Evolutionary conservation across 2,797 vertebrate genomes (phyloP).

Genomic region (Delichon dasypus): DNA sequence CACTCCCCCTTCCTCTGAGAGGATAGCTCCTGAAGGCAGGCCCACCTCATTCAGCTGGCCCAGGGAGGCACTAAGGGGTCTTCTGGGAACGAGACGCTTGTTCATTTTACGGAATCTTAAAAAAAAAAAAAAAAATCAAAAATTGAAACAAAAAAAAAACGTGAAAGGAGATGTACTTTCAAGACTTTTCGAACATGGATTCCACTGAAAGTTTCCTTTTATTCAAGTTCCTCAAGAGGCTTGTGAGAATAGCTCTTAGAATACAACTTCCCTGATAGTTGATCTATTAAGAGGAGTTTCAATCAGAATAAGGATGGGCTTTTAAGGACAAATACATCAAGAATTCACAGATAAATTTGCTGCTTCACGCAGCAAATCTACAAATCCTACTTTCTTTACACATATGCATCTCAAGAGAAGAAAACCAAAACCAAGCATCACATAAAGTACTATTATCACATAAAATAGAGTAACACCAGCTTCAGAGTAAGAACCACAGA

Average conservation of each 20-base stretch:
- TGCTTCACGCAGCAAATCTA: neutral
- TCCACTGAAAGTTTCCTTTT: neutral
- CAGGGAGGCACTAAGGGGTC: conserved; percentile 84
- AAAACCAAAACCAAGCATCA: neutral
- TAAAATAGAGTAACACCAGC: neutral
- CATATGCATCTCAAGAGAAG: neutral
- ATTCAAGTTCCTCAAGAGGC: neutral
- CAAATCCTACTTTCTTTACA: neutral
- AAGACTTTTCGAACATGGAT: neutral
- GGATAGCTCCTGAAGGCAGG: conserved; percentile 84
- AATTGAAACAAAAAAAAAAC: neutral
- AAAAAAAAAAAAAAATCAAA: neutral
- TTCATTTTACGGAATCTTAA: conserved; percentile 98
- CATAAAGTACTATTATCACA: neutral
- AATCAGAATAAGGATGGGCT: neutral
- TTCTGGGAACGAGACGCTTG: conserved; percentile 90
- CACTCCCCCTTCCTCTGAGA: conserved; percentile 88
- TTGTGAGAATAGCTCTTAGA: neutral
- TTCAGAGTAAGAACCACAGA: neutral
- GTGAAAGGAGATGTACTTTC: neutral
- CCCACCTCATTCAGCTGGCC: conserved; percentile 86
- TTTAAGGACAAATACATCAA: neutral
- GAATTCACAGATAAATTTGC: neutral
- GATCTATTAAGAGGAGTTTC: neutral
- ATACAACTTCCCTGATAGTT: neutral